Base-by-base conservation (phyloP, 2,113 vertebrate genomes). In the Choloepus hoffmanni region DNA sequence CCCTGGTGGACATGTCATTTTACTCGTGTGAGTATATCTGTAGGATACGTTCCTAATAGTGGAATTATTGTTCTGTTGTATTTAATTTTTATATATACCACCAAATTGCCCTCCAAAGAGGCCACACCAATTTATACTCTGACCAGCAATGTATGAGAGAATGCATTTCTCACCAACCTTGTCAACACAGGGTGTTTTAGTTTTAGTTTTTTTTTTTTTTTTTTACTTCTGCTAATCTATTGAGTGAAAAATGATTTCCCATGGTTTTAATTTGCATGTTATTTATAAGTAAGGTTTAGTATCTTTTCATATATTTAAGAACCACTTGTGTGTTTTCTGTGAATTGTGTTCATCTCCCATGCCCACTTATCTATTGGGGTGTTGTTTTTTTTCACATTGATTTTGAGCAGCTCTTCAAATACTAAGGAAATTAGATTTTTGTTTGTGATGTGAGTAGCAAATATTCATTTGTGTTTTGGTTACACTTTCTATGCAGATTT, bases 361-460 rank as follows among this genome's bases (percentile, higher is more conserved):
- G 72, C 53, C n/a, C 18, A 33, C 4, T 76, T 60, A 72, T 43
- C n/a, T 74, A 21, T 13, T 81, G 48, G 2, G 1, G 36, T 81
- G 23, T 16, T 94, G 30, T 73, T 86, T 70, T 81, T 94, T 92
- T 89, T 79, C 73, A 67, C 62, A 53, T 28, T 15, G 33, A 76
- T 65, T 90, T 89, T 86, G 23, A 74, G 73, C 40, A 74, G 50
- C 45, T 88, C 62, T 85, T 91, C 77, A 96, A 70, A 88, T 68
- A 43, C 28, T 83, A 79, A 85, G 48, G 13, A 43, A 63, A 73
- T 84, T 60, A 90, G 65, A 28, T 7, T 90, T 91, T 90, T n/a
- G 48, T 67, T 26, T 95, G 48, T 89, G 72, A 85, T 58, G 13
- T 60, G 63, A 88, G 18, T 45, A 88, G 77, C 84, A 85, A 90